phyloP scores from a whole-genome alignment of 2,797 vertebrate species.

The Ficedula albicollis region DNA sequence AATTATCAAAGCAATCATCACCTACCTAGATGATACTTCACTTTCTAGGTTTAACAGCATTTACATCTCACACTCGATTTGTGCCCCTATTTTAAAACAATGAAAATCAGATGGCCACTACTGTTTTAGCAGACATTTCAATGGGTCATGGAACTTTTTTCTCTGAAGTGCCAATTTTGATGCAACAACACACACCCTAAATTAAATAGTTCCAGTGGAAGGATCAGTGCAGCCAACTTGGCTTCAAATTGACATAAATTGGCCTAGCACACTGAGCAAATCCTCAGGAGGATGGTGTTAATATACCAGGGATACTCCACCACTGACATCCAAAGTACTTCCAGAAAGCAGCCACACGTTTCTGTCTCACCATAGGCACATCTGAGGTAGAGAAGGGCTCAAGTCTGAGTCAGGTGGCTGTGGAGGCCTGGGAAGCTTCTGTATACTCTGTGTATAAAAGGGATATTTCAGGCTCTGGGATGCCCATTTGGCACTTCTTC shows the following conservation, averaged over 20 bases:
- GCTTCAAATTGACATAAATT: not conserved
- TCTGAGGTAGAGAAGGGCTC: not conserved
- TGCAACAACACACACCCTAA: fast-evolving
- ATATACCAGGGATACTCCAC: not conserved
- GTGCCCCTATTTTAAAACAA: not conserved
- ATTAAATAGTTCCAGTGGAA: not conserved
- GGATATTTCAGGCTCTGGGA: not conserved
- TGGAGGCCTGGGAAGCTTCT: not conserved
- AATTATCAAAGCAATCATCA: not conserved
- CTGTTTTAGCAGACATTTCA: not conserved
- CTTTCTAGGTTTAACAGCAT: not conserved
- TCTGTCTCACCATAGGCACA: not conserved
- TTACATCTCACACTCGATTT: not conserved
- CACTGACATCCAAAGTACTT: not conserved
- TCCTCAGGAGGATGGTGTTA: not conserved
- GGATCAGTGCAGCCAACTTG: not conserved
- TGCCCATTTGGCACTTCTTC: slow-evolving; percentile 22
- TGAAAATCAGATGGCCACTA: not conserved
- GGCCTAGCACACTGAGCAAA: not conserved
- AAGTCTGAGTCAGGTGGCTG: not conserved
- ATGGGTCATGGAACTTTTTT: not conserved
- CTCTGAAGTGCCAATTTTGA: not conserved
- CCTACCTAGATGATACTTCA: not conserved
- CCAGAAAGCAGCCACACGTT: not conserved
- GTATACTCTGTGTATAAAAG: not conserved